Evolutionary conservation across 1,140 invertebrate species (phyloP), one percentile per base, ranked within the genome.

Genomic region (Achatina immaculata): DNA sequence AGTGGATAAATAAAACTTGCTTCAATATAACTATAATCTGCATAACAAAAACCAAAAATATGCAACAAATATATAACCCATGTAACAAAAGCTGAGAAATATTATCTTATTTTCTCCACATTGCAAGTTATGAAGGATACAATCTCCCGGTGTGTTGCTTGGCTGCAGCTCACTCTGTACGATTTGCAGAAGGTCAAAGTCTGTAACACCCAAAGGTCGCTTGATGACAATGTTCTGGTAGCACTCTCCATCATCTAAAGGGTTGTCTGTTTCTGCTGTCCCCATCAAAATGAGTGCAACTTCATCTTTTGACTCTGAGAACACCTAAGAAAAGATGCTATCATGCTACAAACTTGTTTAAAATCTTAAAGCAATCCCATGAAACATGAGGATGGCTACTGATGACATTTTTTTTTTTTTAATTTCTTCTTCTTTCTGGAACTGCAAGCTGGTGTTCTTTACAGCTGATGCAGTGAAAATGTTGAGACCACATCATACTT

Each of bases 281-380:
- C 92, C 92, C 88, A 92, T 90, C 74, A 93, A 78, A 21, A 93
- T 85, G 34, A 93, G 79, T 31, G 90, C 91, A 28, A 93, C 83
- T 84, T 92, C 91, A 89, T 93, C 93, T 86, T 92, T 92, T 16
- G 91, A 92, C 79, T 93, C 91, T 7, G 92, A 88, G 88, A 93
- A 93, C 82, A 93, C 90, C 92, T 93, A 75, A 9, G 86, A 85
- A 75, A 85, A 69, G 72, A 80, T 28, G 6, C 1, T 1, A 42
- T 68, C 19, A 28, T n/a, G n/a, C n/a, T n/a, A n/a, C n/a, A n/a
- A n/a, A n/a, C n/a, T n/a, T n/a, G n/a, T n/a, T n/a, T n/a, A n/a
- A n/a, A n/a, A n/a, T 55, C 51, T 55, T n/a, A 14, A 55, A 55
- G n/a, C 14, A n/a, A 55, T 16, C 51, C 14, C 14, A 16, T 55